Base-by-base conservation (phyloP, 1,140 invertebrate genomes). In the Uloborus diversus region DNA sequence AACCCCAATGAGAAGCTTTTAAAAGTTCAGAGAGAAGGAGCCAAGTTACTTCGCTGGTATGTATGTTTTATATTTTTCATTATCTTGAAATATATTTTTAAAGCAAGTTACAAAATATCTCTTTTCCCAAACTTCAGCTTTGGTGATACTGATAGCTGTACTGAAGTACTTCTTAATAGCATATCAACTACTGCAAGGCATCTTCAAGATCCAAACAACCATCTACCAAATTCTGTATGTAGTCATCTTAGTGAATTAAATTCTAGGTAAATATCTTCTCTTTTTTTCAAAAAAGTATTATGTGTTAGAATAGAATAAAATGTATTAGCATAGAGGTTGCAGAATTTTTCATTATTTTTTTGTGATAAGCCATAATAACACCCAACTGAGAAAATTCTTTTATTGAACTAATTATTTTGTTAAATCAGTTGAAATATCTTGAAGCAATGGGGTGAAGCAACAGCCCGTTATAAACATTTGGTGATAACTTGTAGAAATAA, bases 31-130 rank as follows among this genome's bases (percentile, higher is more conserved):
- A 83, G 83, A 32, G 87, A 88, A 83, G 82, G 84, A 35, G 84
- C 87, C 4, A 88, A 88, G 82, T 79, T 88, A 5, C 79, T 86
- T 11, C 81, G 85, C 51, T 82, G 84, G 84, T 86, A 64, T 73
- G 75, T 80, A 9, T 47, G 3, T 62, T 9, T 5, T 35, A 20
- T n/a, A n/a, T n/a, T n/a, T 71, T 28, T 56, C 25, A 23, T 25
- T 53, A 17, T 17, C 49, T 53, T 17, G 35, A 5, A 35, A 11
- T 35, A 30, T n/a, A 1, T 32, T 35, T 35, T 35, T 62, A 20
- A 37, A 37, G 17, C 4, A 14, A 20, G 5, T 35, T 37, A 62
- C n/a, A 62, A 62, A 4, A 14, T 9, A 35, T 35, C 37, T 2
- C 2, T 62, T 25, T 27, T 47, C 37, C 17, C n/a, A n/a, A n/a